Conservation (phyloP, 2,888 invertebrate species). For the Spialia ferax region DNA sequence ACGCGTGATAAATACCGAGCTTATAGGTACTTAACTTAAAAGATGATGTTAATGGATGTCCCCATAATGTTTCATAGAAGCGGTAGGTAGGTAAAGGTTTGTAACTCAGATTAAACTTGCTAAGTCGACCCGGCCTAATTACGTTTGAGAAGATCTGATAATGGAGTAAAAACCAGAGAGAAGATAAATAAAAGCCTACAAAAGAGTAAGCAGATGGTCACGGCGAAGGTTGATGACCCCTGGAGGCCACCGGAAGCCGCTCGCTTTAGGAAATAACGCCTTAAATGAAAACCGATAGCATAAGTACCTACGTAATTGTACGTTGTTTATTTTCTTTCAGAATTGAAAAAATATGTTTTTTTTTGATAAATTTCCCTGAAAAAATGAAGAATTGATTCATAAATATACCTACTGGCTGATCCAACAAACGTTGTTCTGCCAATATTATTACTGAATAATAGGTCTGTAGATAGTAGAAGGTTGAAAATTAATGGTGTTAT, state of each 20-base stretch:
- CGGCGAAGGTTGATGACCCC: neutral
- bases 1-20: no score
- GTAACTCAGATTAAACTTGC: neutral
- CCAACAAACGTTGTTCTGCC: no score
- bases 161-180: conserved; percentile 1
- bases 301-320: neutral
- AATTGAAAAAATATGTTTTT: no score
- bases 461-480: no score
- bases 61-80: no score
- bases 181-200: conserved; percentile 1
- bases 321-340: neutral
- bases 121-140: neutral
- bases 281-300: conserved; percentile 3
- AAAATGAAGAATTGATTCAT: neutral
- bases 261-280: conserved; percentile 1
- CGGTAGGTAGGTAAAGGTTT: no score
- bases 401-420: no score
- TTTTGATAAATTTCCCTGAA: neutral
- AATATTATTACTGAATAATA: no score
- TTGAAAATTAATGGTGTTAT: no score
- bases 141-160: neutral
- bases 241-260: neutral
- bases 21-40: no score
- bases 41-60: no score
- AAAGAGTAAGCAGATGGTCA: neutral